These are phyloP conservation scores for Hystrix brachyura DNA, from an alignment of 2,113 vertebrate species.

Conservation along the genomic window DNA sequence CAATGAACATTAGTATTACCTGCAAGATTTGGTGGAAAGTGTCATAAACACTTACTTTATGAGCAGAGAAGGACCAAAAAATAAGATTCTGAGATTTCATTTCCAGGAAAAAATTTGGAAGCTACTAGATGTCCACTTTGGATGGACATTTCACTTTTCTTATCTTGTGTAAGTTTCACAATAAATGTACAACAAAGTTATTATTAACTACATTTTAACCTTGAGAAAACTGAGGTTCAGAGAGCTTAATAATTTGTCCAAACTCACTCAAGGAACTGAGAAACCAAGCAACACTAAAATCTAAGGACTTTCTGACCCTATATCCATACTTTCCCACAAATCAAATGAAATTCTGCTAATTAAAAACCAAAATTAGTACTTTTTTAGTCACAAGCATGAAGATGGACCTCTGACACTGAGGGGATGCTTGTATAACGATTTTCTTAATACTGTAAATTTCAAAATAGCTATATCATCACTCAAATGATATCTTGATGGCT, in stretches of 20 bases:
- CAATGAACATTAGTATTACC: slow-evolving; percentile 57
- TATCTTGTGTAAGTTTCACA: background rate
- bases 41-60: background rate
- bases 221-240: background rate
- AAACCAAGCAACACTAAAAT: slow-evolving; percentile 6
- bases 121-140: background rate
- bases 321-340: background rate
- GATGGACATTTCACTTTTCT: slow-evolving; percentile 9
- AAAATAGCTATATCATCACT: background rate
- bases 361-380: background rate
- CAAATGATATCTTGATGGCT: background rate
- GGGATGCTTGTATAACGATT: background rate
- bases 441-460: background rate
- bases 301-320: background rate
- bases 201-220: slow-evolving; percentile 30
- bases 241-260: slow-evolving; percentile 27
- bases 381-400: background rate
- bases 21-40: slow-evolving; percentile 33
- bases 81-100: background rate
- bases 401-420: background rate
- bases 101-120: slow-evolving; percentile 41
- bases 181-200: slow-evolving; percentile 8
- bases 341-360: background rate
- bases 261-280: background rate
- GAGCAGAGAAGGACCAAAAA: background rate